A percentile compares a stretch with the other conserved stretches of the same genome.
These are phyloP conservation scores for Cricetomys ansorgei DNA, from an alignment of 2,113 vertebrate genomes.

Conservation along the genomic window DNA sequence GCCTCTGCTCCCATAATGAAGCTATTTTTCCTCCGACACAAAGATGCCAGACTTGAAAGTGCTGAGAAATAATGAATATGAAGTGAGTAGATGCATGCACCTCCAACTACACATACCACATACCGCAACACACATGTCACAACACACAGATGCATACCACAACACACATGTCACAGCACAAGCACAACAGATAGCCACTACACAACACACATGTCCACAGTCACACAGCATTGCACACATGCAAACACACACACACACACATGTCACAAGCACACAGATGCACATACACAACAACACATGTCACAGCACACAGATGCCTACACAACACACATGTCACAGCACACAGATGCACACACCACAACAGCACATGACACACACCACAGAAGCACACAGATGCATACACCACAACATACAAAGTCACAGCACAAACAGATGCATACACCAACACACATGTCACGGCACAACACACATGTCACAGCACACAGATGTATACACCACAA, in stretches of 20 bases:
- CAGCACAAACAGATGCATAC: neutral
- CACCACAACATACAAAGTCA: neutral
- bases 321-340: neutral
- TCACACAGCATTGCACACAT: too few species aligned
- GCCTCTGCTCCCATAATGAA: neutral
- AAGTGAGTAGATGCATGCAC: neutral
- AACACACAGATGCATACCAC: neutral
- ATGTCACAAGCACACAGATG: too few species aligned
- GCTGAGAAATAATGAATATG: neutral
- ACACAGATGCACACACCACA: neutral
- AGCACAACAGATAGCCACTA: too few species aligned
- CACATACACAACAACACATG: neutral
- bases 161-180: too few species aligned
- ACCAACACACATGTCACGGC: neutral
- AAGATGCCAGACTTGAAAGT: neutral
- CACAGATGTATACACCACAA: neutral
- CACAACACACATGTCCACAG: too few species aligned
- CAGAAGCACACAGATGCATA: too few species aligned
- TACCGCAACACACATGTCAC: too few species aligned
- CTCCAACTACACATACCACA: neutral
- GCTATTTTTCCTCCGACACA: neutral
- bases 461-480: neutral
- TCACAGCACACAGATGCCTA: neutral
- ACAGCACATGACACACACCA: too few species aligned
- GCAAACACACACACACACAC: too few species aligned